Conservation (phyloP, 2,113 vertebrate species). For the Sylvietta virens region DNA sequence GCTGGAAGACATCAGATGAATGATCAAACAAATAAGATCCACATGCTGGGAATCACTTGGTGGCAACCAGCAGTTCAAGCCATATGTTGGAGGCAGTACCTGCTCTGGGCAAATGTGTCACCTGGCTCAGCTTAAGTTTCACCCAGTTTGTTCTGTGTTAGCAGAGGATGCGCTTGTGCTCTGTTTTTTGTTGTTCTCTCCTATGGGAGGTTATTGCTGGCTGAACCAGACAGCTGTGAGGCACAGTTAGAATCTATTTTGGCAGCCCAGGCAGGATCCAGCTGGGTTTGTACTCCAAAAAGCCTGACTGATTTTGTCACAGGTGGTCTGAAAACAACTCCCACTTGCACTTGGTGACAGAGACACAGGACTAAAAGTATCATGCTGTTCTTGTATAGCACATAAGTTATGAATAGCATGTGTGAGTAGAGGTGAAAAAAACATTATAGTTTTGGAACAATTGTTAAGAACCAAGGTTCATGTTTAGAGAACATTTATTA, state of each 20-base stretch:
- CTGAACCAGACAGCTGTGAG: background rate
- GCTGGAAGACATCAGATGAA: background rate
- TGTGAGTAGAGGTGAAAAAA: background rate
- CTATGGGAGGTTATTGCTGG: rapidly evolving
- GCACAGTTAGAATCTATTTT: background rate
- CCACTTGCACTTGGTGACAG: background rate
- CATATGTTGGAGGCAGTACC: background rate
- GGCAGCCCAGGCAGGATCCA: background rate
- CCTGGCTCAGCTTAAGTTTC: background rate
- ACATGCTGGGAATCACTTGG: rapidly evolving
- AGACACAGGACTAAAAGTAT: background rate
- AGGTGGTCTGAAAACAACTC: background rate
- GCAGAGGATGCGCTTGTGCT: rapidly evolving
- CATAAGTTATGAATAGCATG: background rate
- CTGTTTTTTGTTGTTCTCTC: background rate
- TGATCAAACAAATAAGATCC: background rate
- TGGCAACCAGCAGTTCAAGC: background rate
- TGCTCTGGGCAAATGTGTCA: background rate
- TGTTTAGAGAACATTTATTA: background rate
- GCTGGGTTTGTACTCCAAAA: background rate
- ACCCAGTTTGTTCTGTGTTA: background rate
- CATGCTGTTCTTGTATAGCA: background rate
- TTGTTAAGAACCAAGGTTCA: background rate
- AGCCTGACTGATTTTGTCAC: background rate
- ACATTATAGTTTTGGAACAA: background rate